A percentile compares a stretch with the other conserved stretches of the same genome.
Evolutionary conservation across 2,797 vertebrate species (phyloP).

Genomic region (Sylvia borin): DNA sequence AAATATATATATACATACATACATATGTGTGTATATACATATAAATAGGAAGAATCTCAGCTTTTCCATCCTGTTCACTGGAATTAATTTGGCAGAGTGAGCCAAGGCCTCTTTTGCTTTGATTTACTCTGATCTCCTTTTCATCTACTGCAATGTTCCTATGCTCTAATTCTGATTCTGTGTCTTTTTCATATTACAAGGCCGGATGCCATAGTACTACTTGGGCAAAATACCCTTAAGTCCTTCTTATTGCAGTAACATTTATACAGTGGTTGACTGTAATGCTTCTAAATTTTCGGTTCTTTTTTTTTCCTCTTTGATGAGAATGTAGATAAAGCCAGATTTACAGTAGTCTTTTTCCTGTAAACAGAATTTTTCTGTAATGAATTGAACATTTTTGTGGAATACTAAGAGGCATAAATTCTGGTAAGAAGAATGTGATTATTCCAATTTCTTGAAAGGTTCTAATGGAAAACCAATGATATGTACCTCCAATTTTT

Average conservation of each 20-base stretch:
- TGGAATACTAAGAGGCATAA: background rate
- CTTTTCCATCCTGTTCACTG: constrained; percentile 23
- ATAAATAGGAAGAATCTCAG: constrained; percentile 14
- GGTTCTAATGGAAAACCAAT: background rate
- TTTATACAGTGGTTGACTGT: background rate
- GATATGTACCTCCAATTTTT: background rate
- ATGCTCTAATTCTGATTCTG: background rate
- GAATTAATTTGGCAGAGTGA: background rate
- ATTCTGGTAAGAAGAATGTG: background rate
- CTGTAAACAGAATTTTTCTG: background rate
- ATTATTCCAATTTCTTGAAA: background rate
- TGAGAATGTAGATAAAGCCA: background rate
- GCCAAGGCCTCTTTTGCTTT: background rate
- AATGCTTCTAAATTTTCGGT: background rate
- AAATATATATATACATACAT: constrained; percentile 7
- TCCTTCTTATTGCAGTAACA: background rate
- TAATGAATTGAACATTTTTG: background rate
- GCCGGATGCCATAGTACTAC: background rate
- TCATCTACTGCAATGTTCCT: background rate
- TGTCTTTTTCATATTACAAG: background rate
- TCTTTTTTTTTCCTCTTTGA: background rate
- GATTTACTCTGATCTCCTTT: background rate
- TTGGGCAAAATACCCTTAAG: background rate
- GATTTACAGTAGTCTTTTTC: background rate
- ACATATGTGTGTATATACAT: constrained; percentile 26